phyloP scores from a whole-genome alignment of 1,140 invertebrate species.

The Luehdorfia chinensis region DNA sequence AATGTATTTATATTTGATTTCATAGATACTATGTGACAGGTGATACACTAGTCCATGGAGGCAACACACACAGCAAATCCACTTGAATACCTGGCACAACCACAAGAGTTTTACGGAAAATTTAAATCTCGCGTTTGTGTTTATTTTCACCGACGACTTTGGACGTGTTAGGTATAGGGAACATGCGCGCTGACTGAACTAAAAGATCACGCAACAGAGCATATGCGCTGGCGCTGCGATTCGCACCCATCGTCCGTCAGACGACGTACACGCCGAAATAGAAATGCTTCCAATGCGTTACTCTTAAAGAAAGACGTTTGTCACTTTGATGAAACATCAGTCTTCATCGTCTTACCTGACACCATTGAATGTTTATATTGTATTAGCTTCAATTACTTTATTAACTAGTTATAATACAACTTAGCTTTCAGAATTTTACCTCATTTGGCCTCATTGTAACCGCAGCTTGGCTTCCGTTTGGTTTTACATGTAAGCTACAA shows the following conservation, averaged over 20 bases:
- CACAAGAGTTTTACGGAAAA: slow-evolving; percentile 1
- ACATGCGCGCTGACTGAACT: slow-evolving; percentile 53
- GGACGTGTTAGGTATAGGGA: slow-evolving; percentile 51
- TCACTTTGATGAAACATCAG: background rate
- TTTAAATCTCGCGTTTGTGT: slow-evolving; percentile 3
- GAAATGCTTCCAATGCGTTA: slow-evolving; percentile 42
- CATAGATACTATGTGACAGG: no score
- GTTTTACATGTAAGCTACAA: no score
- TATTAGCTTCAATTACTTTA: no score
- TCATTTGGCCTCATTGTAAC: no score
- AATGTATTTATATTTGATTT: no score
- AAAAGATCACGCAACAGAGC: slow-evolving; percentile 20
- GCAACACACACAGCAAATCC: no score
- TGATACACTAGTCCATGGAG: no score
- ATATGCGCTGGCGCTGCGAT: slow-evolving; percentile 33
- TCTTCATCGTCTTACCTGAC: background rate
- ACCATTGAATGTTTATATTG: no score
- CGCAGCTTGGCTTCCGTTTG: no score
- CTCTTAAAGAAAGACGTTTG: background rate
- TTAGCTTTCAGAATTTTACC: no score
- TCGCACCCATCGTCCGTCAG: slow-evolving; percentile 33
- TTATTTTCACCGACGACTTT: slow-evolving; percentile 1
- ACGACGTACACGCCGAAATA: slow-evolving; percentile 60
- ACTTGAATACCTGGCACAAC: background rate
- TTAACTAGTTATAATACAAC: no score